Evolutionary conservation across 1,140 invertebrate species (phyloP).

Genomic region (Samia ricini): DNA sequence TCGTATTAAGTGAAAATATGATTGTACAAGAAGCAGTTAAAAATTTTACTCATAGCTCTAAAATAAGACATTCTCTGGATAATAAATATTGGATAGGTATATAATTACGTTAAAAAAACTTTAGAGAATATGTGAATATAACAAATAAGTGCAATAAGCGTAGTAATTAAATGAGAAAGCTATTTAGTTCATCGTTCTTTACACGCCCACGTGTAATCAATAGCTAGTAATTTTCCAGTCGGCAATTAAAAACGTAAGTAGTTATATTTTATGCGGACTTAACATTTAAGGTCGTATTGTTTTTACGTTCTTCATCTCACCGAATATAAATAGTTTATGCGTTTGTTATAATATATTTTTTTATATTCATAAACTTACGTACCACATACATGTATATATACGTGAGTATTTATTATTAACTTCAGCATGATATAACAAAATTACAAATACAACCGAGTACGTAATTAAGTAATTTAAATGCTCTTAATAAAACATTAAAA

Average conservation of each 20-base stretch:
- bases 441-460: not conserved
- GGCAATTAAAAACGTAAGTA: constrained; percentile 7
- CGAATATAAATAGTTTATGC: not conserved
- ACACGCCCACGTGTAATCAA: not conserved
- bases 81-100: not conserved
- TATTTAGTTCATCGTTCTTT: not conserved
- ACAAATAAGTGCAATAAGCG: not conserved
- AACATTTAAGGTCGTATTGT: constrained; percentile 16
- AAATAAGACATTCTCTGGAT: not conserved
- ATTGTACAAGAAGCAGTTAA: too few species aligned
- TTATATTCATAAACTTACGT: not conserved
- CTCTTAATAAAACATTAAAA: not conserved
- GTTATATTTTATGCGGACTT: constrained; percentile 12
- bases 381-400: not conserved
- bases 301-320: constrained; percentile 1
- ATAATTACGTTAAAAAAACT: not conserved
- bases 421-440: not conserved
- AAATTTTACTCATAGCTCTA: too few species aligned
- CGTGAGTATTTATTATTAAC: too few species aligned
- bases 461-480: not conserved
- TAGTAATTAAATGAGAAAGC: not conserved
- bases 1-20: not conserved
- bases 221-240: not conserved
- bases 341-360: not conserved
- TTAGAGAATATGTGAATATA: too few species aligned